Base-by-base conservation (phyloP, 2,113 vertebrate species). In the Rhabdomys dilectus region DNA sequence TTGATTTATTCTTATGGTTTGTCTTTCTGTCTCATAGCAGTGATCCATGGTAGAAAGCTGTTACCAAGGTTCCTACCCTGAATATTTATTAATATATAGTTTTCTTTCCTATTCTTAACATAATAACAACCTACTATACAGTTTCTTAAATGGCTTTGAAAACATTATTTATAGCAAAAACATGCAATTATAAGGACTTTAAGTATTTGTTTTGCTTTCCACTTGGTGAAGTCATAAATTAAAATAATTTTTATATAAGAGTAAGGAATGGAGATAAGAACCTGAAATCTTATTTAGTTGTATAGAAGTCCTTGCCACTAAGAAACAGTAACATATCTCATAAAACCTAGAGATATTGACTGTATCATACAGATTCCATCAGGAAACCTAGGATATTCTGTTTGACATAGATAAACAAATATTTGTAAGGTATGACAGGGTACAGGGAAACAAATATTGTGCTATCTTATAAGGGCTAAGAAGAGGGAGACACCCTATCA, bases 221-320 rank as follows among this genome's bases (percentile, higher is more conserved):
- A 58, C n/a, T 94, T 94, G 42, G 53, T 85, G 93, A 90, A 72
- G 2, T 53, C 10, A 93, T 34, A 4, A 64, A 53, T 94, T 84
- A 91, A 95, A 93, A 89, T 62, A 19, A 82, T 82, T 91, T 91
- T 96, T 17, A 78, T 39, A 17, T 53, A 82, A 92, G 0, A 84
- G 26, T 19, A 36, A 92, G 42, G 29, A 77, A 5, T 51, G 24
- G 34, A 56, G 53, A 77, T 17, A 62, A 77, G 0, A 75, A 66
- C 42, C 77, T 87, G 45, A 94, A 92, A 82, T 93, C 36, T 62
- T 73, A 70, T 75, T n/a, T 62, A 75, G 3, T 76, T 94, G 80
- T 80, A 17, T 34, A 17, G 56, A 86, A 42, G 89, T 0, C 12
- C n/a, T 73, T 93, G 68, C 86, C 93, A 48, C 24, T 31, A 72